Evolutionary conservation across 2,797 vertebrate species (phyloP).

Genomic region (Alauda arvensis): DNA sequence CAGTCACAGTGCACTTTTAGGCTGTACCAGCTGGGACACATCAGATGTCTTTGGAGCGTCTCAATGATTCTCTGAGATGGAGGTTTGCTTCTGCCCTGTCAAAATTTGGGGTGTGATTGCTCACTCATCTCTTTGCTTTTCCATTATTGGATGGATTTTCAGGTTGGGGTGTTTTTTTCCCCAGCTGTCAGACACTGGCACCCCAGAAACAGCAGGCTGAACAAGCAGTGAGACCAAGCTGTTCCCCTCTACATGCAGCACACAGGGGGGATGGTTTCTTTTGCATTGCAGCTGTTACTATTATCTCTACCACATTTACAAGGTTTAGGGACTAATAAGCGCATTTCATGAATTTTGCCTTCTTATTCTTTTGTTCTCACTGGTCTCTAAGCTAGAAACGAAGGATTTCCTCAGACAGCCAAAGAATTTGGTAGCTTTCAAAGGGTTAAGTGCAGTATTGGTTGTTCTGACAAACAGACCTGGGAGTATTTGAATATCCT

Average conservation of each 20-base stretch:
- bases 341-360: background rate
- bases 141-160: background rate
- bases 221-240: accelerated
- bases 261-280: background rate
- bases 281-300: background rate
- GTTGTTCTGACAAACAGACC: background rate
- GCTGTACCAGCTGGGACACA: background rate
- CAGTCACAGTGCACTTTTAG: background rate
- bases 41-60: background rate
- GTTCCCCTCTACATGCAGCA: accelerated
- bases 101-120: background rate
- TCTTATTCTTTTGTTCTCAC: background rate
- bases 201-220: background rate
- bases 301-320: background rate
- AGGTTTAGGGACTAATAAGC: background rate
- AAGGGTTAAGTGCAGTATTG: background rate
- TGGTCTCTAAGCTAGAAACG: background rate
- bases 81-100: background rate
- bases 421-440: background rate
- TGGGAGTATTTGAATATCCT: background rate
- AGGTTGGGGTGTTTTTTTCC: background rate
- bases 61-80: background rate
- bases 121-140: background rate
- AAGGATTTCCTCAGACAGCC: background rate
- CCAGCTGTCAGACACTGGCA: background rate